These are phyloP conservation scores for Priocnemis perturbator DNA, from an alignment of 2,888 invertebrate species.

Conservation along the genomic window DNA sequence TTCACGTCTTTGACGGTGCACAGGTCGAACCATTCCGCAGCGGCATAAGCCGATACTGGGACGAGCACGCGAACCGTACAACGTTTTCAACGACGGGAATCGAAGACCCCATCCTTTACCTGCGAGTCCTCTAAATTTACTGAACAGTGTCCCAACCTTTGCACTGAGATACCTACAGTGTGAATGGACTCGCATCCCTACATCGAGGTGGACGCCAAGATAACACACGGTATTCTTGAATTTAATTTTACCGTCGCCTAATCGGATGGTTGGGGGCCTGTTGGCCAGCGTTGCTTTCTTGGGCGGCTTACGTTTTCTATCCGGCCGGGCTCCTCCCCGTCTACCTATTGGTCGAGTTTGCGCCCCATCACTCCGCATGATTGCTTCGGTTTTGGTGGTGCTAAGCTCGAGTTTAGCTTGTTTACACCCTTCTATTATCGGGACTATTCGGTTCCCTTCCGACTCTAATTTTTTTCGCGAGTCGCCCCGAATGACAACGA, in stretches of 20 bases:
- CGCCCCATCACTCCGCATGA: too few relatives aligned
- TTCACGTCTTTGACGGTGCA: too few relatives aligned
- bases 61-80: slow-evolving; percentile 14
- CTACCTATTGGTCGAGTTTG: background rate
- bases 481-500: slow-evolving; percentile 22
- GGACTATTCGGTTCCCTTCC: too few relatives aligned
- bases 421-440: slow-evolving; percentile 4
- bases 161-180: too few relatives aligned
- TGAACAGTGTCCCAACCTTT: too few relatives aligned
- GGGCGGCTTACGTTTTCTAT: background rate
- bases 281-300: background rate
- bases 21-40: too few relatives aligned
- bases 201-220: too few relatives aligned
- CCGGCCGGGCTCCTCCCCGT: background rate
- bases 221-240: too few relatives aligned
- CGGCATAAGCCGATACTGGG: background rate
- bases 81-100: background rate
- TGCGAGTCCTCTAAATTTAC: too few relatives aligned
- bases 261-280: background rate
- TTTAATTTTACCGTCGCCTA: too few relatives aligned
- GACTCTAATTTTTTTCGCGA: slow-evolving; percentile 13
- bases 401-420: background rate
- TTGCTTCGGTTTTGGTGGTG: too few relatives aligned
- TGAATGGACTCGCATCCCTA: too few relatives aligned
- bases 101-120: background rate